Evolutionary conservation across 2,113 vertebrate genomes (phyloP), one percentile per base, ranked within the genome.

Genomic region (Centropristis striata): DNA sequence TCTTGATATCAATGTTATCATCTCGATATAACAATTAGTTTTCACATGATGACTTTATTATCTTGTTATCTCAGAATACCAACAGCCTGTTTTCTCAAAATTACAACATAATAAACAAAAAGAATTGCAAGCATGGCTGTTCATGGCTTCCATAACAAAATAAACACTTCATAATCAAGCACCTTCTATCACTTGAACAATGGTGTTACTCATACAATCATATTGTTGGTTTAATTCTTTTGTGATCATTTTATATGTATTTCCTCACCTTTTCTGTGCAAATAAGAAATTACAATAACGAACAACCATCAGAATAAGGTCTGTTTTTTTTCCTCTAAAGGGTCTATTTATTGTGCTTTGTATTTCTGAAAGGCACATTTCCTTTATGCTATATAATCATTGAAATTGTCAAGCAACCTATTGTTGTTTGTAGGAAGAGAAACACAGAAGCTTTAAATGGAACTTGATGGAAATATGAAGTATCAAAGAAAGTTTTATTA

Each of bases 261-360:
- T 75, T 72, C n/a, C 36, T 37, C n/a, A 18, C 16, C 32, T 23
- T 8, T n/a, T 74, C 21, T 25, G 28, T 23, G 51, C 47, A 76
- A 75, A 76, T 46, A 4, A n/a, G 32, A 57, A 69, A 78, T 64
- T 51, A 53, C 1, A 83, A 75, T 47, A 85, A 76, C 66, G 83
- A 64, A 77, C 39, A 61, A 25, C 16, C 37, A 81, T 78, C 59
- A 67, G 23, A 70, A 60, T 37, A 5, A 58, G 32, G 32, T 10
- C 2, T 39, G 9, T 49, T 36, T 0, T 10, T 4, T 39, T 12
- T 42, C 32, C 0, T 63, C 8, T 5, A 6, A 64, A 6, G 55
- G 41, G 27, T 27, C 25, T 63, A 27, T 58, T 71, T 64, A n/a
- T 49, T 41, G 16, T 16, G 4, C 61, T 28, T 21, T 27, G 2